A percentile compares a stretch with the other conserved stretches of the same genome.
Conservation (phyloP, 2,888 invertebrate genomes). For the Latheticus oryzae region DNA sequence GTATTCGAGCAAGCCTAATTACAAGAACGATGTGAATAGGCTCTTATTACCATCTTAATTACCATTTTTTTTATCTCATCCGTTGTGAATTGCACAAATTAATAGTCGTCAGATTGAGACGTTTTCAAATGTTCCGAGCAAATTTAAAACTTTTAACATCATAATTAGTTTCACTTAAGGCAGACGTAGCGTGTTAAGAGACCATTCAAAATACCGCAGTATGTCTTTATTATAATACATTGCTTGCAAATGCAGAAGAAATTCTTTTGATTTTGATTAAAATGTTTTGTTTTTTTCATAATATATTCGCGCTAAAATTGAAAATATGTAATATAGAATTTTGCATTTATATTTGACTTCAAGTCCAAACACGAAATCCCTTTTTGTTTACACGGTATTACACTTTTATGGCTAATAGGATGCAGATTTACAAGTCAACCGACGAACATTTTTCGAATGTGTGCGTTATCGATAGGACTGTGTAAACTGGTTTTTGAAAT, state of each 20-base stretch:
- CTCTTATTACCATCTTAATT: conserved; percentile 35
- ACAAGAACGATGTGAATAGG: conserved; percentile 37
- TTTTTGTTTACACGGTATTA: conserved; percentile 53
- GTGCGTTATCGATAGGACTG: conserved; percentile 13
- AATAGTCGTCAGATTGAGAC: conserved; percentile 31
- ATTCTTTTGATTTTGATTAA: conserved; percentile 9
- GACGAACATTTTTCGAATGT: conserved; percentile 18
- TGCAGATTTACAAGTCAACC: conserved; percentile 8
- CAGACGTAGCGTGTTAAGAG: conserved; percentile 32
- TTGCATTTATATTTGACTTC: conserved; percentile 37
- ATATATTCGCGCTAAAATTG: conserved; percentile 40
- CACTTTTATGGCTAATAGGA: conserved; percentile 35
- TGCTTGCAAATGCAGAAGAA: conserved; percentile 13
- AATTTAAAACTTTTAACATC: conserved; percentile 27
- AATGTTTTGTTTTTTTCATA: conserved; percentile 44
- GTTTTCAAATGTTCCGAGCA: conserved; percentile 6
- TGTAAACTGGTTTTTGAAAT: conserved; percentile 19
- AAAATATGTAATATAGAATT: conserved; percentile 48
- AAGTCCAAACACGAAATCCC: conserved; percentile 49
- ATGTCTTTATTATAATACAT: conserved; percentile 30
- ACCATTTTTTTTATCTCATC: conserved; percentile 24
- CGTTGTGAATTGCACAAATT: conserved; percentile 29
- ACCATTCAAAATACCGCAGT: conserved; percentile 27
- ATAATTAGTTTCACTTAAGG: conserved; percentile 34
- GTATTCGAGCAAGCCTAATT: conserved; percentile 51